Evolutionary conservation across 2,797 vertebrate species (phyloP), one percentile per base, ranked within the genome.

Genomic region (Rhabdophis nuchalis): DNA sequence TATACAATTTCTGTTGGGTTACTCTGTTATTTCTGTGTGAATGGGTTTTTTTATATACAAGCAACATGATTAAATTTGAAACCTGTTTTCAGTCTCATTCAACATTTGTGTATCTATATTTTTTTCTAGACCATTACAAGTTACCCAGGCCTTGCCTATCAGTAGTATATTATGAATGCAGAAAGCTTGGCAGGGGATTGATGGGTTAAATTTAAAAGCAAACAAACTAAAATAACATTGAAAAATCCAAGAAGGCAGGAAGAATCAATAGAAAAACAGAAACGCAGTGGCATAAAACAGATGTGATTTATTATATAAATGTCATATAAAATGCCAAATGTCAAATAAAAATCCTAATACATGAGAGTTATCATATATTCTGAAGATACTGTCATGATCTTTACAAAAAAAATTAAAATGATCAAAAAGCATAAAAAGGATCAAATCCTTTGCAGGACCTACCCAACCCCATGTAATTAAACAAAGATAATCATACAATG

Each of bases 281-380:
- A 93, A 32, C 32, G 46, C 41, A 90, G 54, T 25, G 20, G 85
- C 46, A 88, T 36, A 57, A 90, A 60, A 14, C 41, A 60, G 54
- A 87, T 60, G 14, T 46, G 89, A 23, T 53, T 82, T 92, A 60
- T 90, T 92, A 89, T 56, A 89, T 86, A 89, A 89, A 89, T 52
- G 60, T 58, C 82, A 57, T 50, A 64, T 56, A 54, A 89, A 89
- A 92, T 61, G n/a, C 32, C 23, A 85, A 41, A 7, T 92, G 27
- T 72, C 61, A 60, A 58, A 25, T 61, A 85, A 32, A 52, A 11
- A 27, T 20, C 8, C 52, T 86, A 72, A 72, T 87, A 58, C 41
- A 41, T 77, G 87, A 87, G 7, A 5, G 20, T 60, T 68, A 68
- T 92, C 54, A 86, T 52, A 23, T 9, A 52, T 36, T 82, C 54